phyloP scores from a whole-genome alignment of 2,113 vertebrate genomes.

The Pavo muticus region DNA sequence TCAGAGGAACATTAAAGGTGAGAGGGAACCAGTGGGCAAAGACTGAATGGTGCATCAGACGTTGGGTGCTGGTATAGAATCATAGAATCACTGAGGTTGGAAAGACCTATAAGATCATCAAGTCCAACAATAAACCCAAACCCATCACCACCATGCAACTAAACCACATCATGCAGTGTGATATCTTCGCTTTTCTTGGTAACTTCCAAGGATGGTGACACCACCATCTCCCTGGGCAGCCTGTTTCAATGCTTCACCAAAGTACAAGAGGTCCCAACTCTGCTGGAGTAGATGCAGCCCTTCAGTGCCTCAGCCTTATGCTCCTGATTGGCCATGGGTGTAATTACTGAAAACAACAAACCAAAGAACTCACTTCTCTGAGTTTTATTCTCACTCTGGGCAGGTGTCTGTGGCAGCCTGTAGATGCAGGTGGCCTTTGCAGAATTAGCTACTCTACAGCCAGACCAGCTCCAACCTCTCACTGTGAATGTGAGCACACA shows the following conservation, averaged over 20 bases:
- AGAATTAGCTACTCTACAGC: background rate
- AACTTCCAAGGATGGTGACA: no score
- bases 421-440: background rate
- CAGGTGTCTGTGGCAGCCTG: background rate
- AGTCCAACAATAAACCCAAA: no score
- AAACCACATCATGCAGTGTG: no score
- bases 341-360: background rate
- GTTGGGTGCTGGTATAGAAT: no score
- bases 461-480: background rate
- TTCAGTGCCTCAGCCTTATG: background rate
- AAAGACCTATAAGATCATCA: no score
- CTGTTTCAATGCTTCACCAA: no score
- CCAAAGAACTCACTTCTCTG: background rate
- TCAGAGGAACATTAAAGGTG: background rate
- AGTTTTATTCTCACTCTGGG: background rate
- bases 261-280: background rate
- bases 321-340: background rate
- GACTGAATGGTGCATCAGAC: rapidly evolving
- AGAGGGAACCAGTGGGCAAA: background rate
- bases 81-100: no score
- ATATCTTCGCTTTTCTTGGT: no score
- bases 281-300: background rate
- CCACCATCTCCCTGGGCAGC: no score
- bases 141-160: no score
- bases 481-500: background rate